Conservation (phyloP, 1,140 invertebrate genomes). For the Papilio machaon region DNA sequence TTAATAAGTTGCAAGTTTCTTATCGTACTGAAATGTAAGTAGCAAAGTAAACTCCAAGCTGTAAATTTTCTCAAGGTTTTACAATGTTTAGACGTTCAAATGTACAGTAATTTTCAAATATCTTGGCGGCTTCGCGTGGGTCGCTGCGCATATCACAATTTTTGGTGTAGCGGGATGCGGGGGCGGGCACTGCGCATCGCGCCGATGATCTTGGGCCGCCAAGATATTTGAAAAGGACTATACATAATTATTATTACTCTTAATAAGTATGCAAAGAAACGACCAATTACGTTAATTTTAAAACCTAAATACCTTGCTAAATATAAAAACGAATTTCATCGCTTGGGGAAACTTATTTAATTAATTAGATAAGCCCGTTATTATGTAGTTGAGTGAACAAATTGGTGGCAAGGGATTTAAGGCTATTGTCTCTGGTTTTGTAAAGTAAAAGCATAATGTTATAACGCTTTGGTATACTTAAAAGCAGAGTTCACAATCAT, state of each 20-base stretch:
- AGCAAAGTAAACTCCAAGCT: background rate
- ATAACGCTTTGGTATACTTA: background rate
- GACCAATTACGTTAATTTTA: background rate
- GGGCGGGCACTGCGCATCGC: too few relatives aligned
- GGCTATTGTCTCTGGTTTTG: background rate
- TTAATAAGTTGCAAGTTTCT: background rate
- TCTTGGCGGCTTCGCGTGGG: too few relatives aligned
- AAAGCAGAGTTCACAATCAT: background rate
- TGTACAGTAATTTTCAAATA: background rate
- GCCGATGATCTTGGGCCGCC: too few relatives aligned
- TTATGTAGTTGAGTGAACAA: background rate
- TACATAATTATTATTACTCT: background rate
- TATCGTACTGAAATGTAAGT: background rate
- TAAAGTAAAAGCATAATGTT: background rate
- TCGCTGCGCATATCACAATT: too few relatives aligned
- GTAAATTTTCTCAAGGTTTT: background rate
- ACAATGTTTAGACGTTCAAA: background rate
- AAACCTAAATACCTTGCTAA: background rate
- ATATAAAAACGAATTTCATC: background rate
- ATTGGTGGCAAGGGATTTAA: background rate
- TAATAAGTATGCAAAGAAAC: background rate
- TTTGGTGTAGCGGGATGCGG: too few relatives aligned
- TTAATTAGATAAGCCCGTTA: background rate
- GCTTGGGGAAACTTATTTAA: background rate
- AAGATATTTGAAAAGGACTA: too few relatives aligned